Percentiles rank a stretch among this genome's conserved stretches.
Evolutionary conservation across 2,888 invertebrate species (phyloP).

Genomic region (Drosophila melanocephala): DNA sequence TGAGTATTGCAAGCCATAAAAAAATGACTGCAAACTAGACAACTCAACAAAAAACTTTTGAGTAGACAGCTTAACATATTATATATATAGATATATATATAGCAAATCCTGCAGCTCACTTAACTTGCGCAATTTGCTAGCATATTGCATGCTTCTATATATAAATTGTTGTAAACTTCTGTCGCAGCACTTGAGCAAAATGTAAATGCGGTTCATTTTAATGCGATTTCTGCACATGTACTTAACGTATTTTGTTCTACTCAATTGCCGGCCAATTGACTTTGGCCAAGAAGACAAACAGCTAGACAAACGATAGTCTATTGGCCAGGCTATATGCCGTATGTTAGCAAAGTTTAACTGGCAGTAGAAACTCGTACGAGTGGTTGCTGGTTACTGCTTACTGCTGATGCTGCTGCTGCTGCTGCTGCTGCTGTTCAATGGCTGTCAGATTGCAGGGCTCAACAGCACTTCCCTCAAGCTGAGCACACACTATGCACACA

Average conservation of each 20-base stretch:
- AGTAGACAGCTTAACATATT: not conserved
- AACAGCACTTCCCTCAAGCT: constrained; percentile 46
- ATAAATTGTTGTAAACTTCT: constrained; percentile 30
- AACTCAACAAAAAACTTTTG: not conserved
- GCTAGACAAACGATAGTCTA: constrained; percentile 5
- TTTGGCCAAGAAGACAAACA: constrained; percentile 26
- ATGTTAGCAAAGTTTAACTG: constrained; percentile 33
- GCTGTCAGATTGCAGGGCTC: constrained; percentile 59
- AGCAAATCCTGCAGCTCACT: not conserved
- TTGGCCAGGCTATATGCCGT: constrained; percentile 26
- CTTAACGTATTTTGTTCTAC: constrained; percentile 65
- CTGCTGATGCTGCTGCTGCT: not conserved
- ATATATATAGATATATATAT: not conserved
- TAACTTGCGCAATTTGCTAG: constrained; percentile 3
- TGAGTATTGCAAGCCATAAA: not conserved
- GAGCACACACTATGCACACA: constrained; percentile 4
- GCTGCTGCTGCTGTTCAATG: constrained; percentile 40
- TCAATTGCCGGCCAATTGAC: constrained; percentile 65
- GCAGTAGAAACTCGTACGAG: constrained; percentile 34
- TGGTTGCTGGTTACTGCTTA: constrained; percentile 23
- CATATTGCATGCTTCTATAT: constrained; percentile 1
- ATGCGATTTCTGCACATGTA: constrained; percentile 52
- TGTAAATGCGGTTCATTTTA: constrained; percentile 60
- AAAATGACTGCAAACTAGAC: not conserved
- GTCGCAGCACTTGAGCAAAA: constrained; percentile 42